These are phyloP conservation scores for Glareola pratincola DNA, from an alignment of 2,113 vertebrate species.

Conservation along the genomic window DNA sequence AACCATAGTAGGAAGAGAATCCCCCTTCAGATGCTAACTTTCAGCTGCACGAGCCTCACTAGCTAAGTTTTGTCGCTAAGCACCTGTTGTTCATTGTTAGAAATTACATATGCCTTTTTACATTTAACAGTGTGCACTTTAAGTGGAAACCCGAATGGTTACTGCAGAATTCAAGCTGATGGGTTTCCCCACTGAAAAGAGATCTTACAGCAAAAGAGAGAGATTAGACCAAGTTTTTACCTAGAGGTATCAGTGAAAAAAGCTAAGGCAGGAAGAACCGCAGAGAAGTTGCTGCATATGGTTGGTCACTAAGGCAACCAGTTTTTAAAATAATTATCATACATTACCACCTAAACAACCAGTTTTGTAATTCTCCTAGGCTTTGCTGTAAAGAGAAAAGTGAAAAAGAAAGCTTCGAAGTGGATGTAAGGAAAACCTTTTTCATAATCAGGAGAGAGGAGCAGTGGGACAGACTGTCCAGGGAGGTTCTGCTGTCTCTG, in stretches of 20 bases:
- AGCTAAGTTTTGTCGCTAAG: background rate
- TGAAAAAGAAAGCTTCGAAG: background rate
- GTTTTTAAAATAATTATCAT: background rate
- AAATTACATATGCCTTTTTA: background rate
- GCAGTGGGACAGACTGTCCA: background rate
- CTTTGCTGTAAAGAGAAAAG: background rate
- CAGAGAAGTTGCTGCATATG: background rate
- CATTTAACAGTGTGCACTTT: background rate
- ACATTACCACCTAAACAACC: background rate
- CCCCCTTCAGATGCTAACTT: background rate
- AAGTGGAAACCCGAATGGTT: background rate
- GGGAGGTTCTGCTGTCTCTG: background rate
- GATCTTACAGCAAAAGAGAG: background rate
- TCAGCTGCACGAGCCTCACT: background rate
- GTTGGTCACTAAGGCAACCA: background rate
- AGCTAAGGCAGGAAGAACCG: background rate
- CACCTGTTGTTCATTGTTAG: background rate
- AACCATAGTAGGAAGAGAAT: background rate
- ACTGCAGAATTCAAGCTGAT: background rate
- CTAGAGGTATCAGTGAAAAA: background rate
- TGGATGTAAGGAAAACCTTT: background rate
- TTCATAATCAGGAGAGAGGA: background rate
- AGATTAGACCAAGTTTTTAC: background rate
- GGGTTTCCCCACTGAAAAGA: background rate
- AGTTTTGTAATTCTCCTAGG: background rate